Conservation (phyloP, 1,140 invertebrate species). For the Tetragnatha versicolor region DNA sequence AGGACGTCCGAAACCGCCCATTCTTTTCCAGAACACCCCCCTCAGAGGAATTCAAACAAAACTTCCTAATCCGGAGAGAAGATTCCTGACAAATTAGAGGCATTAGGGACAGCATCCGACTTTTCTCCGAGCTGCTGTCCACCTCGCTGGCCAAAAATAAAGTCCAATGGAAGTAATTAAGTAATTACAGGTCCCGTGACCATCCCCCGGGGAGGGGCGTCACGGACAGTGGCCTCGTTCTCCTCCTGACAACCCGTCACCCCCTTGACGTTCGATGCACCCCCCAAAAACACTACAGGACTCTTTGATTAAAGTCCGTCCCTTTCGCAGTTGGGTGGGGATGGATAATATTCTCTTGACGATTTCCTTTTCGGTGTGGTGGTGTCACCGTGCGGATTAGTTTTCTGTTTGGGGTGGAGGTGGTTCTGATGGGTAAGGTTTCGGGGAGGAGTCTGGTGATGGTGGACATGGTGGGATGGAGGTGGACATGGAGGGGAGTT, state of each 20-base stretch:
- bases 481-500: too few relatives aligned
- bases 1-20: too few relatives aligned
- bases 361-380: neutral
- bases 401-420: neutral
- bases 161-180: constrained; percentile 43
- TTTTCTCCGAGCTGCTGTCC: neutral
- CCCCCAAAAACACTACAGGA: constrained; percentile 38
- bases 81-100: constrained; percentile 30
- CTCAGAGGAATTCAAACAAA: neutral
- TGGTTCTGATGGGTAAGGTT: too few relatives aligned
- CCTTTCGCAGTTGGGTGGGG: constrained; percentile 15
- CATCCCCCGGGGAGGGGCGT: constrained; percentile 23
- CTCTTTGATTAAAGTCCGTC: constrained; percentile 42
- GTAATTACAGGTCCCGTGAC: constrained; percentile 48
- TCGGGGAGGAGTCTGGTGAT: neutral
- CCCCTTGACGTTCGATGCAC: constrained; percentile 14
- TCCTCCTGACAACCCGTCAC: constrained; percentile 44
- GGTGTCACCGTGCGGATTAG: neutral
- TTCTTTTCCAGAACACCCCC: too few relatives aligned
- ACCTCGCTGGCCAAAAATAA: constrained; percentile 42
- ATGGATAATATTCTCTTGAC: neutral
- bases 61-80: neutral
- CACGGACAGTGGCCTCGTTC: constrained; percentile 44
- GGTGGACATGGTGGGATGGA: neutral
- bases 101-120: neutral